A percentile compares a stretch with the other conserved stretches of the same genome.
Conservation (phyloP, 1,140 invertebrate species). For the Tigriopus japonicus region DNA sequence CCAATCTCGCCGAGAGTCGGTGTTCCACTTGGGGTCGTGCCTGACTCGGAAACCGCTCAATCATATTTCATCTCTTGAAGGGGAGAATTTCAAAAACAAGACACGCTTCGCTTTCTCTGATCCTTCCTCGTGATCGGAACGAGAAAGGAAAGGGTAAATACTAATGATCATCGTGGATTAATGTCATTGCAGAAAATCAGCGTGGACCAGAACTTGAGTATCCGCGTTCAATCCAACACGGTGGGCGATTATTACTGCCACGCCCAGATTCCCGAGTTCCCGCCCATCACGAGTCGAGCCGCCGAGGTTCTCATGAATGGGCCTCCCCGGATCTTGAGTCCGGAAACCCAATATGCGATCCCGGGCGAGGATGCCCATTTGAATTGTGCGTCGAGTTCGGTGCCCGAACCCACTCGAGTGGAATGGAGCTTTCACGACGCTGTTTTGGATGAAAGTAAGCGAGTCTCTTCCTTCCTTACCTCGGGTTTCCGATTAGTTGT, state of each 20-base stretch:
- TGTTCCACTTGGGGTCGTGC: not conserved
- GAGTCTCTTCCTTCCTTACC: not conserved
- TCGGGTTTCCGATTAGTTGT: not conserved
- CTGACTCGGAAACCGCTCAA: not conserved
- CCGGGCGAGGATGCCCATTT: not conserved
- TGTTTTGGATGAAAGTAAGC: not conserved
- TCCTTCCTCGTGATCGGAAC: not conserved
- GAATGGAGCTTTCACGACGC: conserved; percentile 1
- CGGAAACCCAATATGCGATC: not conserved
- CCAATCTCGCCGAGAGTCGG: not conserved
- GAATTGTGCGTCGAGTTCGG: conserved; percentile 4
- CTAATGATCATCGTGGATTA: not conserved
- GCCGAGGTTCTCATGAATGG: conserved; percentile 5
- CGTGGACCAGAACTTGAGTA: conserved; percentile 1
- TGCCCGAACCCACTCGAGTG: not conserved
- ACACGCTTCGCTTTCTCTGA: not conserved
- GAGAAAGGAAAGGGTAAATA: not conserved
- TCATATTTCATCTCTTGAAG: not conserved
- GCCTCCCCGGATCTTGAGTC: not conserved
- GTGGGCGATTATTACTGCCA: conserved; percentile 5
- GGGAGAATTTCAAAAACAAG: not conserved
- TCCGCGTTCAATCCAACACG: not conserved
- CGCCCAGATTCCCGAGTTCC: not conserved
- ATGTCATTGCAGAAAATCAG: not conserved
- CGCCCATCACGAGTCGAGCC: not conserved